These are phyloP conservation scores for Epinephelus malabaricus DNA, from an alignment of 2,797 vertebrate species.

Conservation along the genomic window DNA sequence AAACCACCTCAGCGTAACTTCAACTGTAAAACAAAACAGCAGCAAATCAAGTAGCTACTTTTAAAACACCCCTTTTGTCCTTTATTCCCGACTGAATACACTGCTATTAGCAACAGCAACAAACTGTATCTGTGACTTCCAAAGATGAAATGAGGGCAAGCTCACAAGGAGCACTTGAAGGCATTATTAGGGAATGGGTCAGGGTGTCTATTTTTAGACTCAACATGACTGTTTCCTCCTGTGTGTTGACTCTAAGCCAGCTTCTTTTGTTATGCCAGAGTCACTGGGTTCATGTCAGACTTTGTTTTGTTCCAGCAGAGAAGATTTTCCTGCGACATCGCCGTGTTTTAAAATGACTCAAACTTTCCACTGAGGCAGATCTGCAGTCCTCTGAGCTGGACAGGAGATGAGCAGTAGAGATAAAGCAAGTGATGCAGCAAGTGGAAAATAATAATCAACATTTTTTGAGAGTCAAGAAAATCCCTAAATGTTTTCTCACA, in stretches of 20 bases:
- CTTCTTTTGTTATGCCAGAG: slow-evolving; percentile 24
- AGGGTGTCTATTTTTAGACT: slow-evolving; percentile 61
- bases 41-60: background rate
- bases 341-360: slow-evolving; percentile 16
- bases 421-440: background rate
- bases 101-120: background rate
- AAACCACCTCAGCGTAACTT: background rate
- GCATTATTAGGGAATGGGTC: slow-evolving; percentile 46
- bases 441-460: no score
- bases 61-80: no score
- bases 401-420: background rate
- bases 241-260: slow-evolving; percentile 36
- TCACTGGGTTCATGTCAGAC: slow-evolving; percentile 8
- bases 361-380: slow-evolving; percentile 31
- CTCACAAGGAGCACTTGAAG: slow-evolving; percentile 52
- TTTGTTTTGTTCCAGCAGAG: slow-evolving; percentile 31
- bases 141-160: slow-evolving; percentile 42
- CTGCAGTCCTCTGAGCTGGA: slow-evolving; percentile 8
- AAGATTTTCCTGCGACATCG: slow-evolving; percentile 30
- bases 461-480: no score
- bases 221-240: slow-evolving; percentile 1
- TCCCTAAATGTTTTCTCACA: no score
- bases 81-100: background rate
- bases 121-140: background rate
- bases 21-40: background rate